These are phyloP conservation scores for Agrilus biguttatus DNA, from an alignment of 2,888 invertebrate genomes.

Conservation along the genomic window DNA sequence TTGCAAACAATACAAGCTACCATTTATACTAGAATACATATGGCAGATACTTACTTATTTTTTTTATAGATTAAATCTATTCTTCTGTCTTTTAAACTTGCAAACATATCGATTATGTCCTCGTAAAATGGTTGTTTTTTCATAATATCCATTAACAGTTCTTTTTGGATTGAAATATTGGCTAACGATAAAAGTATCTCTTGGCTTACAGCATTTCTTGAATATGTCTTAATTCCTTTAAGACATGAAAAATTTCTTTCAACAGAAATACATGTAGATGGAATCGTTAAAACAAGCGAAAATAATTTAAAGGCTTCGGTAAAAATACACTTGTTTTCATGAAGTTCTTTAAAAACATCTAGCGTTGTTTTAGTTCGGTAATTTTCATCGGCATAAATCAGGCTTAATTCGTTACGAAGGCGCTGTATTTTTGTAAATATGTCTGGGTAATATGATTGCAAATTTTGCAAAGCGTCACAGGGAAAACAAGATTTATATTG, in stretches of 20 bases:
- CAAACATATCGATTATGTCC: too few relatives aligned
- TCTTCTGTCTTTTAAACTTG: too few relatives aligned
- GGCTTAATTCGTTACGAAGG: not conserved
- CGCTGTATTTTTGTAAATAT: not conserved
- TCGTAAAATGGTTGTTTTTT: too few relatives aligned
- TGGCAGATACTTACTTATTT: too few relatives aligned
- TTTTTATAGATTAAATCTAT: too few relatives aligned
- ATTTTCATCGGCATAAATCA: not conserved
- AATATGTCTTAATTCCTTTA: constrained; percentile 8
- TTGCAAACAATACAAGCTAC: too few relatives aligned
- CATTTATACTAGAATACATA: too few relatives aligned
- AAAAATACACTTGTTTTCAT: not conserved
- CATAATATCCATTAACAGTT: too few relatives aligned
- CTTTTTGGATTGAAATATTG: constrained; percentile 9
- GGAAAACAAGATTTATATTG: not conserved
- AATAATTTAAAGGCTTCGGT: not conserved
- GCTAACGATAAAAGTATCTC: constrained; percentile 5
- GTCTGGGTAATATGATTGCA: not conserved
- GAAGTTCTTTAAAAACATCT: not conserved
- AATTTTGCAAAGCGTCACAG: not conserved
- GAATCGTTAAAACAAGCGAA: not conserved
- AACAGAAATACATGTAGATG: not conserved
- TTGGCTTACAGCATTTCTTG: constrained; percentile 5
- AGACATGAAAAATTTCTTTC: constrained; percentile 5
- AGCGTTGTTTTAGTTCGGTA: not conserved